These are phyloP conservation scores for Epirrita christyi DNA, from an alignment of 2,888 invertebrate species.

Conservation along the genomic window DNA sequence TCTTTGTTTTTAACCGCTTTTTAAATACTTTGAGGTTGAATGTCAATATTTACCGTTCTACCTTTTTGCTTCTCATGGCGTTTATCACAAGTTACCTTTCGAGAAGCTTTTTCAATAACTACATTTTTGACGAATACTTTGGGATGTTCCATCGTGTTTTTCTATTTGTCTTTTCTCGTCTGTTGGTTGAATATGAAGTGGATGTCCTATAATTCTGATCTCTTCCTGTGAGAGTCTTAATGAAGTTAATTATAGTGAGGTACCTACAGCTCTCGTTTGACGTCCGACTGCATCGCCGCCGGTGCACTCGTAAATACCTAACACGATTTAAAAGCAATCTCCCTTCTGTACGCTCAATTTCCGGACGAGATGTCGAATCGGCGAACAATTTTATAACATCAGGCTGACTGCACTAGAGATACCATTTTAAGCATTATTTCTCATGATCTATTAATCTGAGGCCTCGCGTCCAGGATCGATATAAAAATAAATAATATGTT, in stretches of 20 bases:
- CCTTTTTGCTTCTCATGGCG: background rate
- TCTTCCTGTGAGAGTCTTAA: conserved; percentile 34
- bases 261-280: conserved; percentile 41
- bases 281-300: conserved; percentile 48
- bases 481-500: no score
- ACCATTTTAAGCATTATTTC: conserved; percentile 7
- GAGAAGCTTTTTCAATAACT: no score
- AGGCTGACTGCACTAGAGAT: conserved; percentile 14
- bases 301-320: conserved; percentile 56
- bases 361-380: conserved; percentile 64
- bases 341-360: conserved; percentile 70
- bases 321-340: conserved; percentile 81
- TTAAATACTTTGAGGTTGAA: background rate
- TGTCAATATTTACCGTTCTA: background rate
- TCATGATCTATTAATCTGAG: no score
- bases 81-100: background rate
- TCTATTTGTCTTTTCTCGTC: no score
- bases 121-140: no score
- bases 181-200: no score
- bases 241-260: conserved; percentile 46
- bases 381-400: conserved; percentile 36
- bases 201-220: background rate
- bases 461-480: no score
- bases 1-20: background rate
- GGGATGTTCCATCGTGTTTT: no score